phyloP scores from a whole-genome alignment of 2,888 invertebrate genomes.

The Himalopsyche anomala region DNA sequence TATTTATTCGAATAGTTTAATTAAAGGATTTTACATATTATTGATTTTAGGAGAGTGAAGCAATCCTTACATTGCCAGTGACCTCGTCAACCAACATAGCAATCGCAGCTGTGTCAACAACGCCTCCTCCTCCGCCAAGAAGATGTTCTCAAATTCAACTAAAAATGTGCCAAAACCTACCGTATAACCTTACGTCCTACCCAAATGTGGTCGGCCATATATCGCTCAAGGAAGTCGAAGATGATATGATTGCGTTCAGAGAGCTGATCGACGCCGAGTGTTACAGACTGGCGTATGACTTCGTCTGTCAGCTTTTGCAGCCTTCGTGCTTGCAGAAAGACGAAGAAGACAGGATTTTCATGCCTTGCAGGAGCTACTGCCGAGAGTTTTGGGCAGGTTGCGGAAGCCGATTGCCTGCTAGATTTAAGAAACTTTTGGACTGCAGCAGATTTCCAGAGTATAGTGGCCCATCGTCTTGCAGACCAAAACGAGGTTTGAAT shows the following conservation, averaged over 20 bases:
- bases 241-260: slow-evolving; percentile 88
- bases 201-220: slow-evolving; percentile 87
- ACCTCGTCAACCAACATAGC: slow-evolving; percentile 73
- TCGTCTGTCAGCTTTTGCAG: slow-evolving; percentile 91
- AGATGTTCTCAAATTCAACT: slow-evolving; percentile 83
- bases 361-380: slow-evolving; percentile 90
- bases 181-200: slow-evolving; percentile 89
- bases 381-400: slow-evolving; percentile 90
- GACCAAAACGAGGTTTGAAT: slow-evolving; percentile 83
- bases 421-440: slow-evolving; percentile 84
- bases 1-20: too few species aligned
- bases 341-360: slow-evolving; percentile 77
- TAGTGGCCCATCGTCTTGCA: slow-evolving; percentile 84
- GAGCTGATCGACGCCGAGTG: slow-evolving; percentile 95
- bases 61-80: slow-evolving; percentile 73
- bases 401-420: slow-evolving; percentile 83
- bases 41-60: slow-evolving; percentile 73
- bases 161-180: slow-evolving; percentile 82
- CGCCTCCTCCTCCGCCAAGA: slow-evolving; percentile 79
- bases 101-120: slow-evolving; percentile 71
- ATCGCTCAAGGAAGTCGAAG: slow-evolving; percentile 80
- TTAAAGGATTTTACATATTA: neutral
- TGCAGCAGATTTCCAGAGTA: slow-evolving; percentile 89
- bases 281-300: slow-evolving; percentile 91
- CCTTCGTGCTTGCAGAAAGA: slow-evolving; percentile 81